A percentile compares a stretch with the other conserved stretches of the same genome.
These are phyloP conservation scores for Lasiurus cinereus DNA, from an alignment of 2,113 vertebrate genomes.

Conservation along the genomic window DNA sequence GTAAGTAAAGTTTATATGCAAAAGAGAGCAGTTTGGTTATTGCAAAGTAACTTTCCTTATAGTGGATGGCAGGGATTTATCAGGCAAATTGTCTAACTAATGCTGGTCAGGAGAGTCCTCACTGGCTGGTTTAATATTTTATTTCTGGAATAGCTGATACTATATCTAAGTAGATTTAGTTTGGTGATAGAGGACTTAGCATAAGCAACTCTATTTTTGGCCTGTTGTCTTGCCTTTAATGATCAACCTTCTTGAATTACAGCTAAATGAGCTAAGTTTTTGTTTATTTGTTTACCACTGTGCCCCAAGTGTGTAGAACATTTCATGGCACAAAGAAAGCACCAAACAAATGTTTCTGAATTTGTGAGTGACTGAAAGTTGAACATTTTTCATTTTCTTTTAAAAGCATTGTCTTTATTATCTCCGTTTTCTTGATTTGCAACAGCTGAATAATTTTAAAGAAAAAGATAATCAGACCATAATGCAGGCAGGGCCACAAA, in stretches of 20 bases:
- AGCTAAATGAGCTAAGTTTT: neutral
- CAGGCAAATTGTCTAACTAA: neutral
- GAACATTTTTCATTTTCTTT: neutral
- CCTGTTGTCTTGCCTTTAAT: neutral
- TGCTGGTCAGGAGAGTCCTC: neutral
- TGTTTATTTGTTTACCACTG: neutral
- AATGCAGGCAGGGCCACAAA: neutral
- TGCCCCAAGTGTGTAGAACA: neutral
- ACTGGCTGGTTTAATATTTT: neutral
- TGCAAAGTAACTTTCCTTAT: neutral
- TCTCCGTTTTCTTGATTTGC: neutral
- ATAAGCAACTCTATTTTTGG: neutral
- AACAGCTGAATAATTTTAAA: neutral
- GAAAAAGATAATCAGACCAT: neutral
- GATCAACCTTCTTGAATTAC: neutral
- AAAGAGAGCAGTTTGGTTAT: neutral
- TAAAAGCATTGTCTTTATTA: neutral
- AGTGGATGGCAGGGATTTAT: neutral
- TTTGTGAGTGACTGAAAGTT: neutral
- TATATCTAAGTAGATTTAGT: neutral
- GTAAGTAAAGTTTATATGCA: neutral
- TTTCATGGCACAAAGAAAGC: neutral
- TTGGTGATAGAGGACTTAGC: neutral
- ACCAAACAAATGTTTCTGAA: neutral
- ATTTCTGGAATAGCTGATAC: neutral